Evolutionary conservation across 2,797 vertebrate genomes (phyloP), one percentile per base, ranked within the genome.

Genomic region (Acrossocheilus fasciatus): DNA sequence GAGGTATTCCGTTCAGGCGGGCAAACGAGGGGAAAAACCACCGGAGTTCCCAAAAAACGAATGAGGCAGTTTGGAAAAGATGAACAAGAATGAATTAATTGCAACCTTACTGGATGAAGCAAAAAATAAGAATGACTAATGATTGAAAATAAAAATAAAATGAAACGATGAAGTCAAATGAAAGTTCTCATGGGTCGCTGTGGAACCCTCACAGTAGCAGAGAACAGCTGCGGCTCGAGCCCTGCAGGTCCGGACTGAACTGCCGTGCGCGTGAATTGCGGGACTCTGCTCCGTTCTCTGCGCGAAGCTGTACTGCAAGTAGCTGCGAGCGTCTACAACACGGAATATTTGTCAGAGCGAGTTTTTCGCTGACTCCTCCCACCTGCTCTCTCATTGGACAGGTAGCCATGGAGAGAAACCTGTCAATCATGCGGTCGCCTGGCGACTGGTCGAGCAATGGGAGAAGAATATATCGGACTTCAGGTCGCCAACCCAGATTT

Each of bases 181-280:
- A 90, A 95, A 95, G 93, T 95, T 95, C 89, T 95, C 93, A 94
- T 94, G 81, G 70, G 86, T 77, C 83, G 91, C 90, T 91, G 89
- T 80, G 91, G 89, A 87, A 90, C 85, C 90, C 84, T 84, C 86
- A 78, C 87, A 18, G 85, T 84, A 75, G 82, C 77, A 88, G 85
- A 87, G 78, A 86, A 89, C 84, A 88, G 89, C 88, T 68, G 91
- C 89, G 90, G 88, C 75, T 88, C 68, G 66, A 87, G 79, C 92
- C 92, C 89, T 86, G 91, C 91, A 86, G 90, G 91, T 93, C 93
- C 91, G 92, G 88, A 87, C 72, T 89, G 86, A 83, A 81, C 88
- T 89, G 87, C 79, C 86, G 72, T 72, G 84, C 86, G 70, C 88
- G 76, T 79, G 70, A 85, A 81, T 73, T 76, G 85, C 88, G 88